Base-by-base conservation (phyloP, 1,140 invertebrate species). In the Procambarus clarkii region DNA sequence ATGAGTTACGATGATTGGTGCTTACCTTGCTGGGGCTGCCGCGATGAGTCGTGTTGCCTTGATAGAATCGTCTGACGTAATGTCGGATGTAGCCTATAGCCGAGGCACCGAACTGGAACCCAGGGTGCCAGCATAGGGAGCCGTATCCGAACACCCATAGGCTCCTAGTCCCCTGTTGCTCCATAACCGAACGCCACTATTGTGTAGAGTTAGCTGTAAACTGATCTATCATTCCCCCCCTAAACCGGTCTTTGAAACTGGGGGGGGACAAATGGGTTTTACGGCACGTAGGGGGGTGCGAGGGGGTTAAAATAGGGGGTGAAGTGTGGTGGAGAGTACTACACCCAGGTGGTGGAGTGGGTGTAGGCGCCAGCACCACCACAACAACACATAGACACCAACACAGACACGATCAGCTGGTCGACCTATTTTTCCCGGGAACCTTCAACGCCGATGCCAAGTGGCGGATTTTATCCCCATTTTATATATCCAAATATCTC, bases 81-180 rank as follows among this genome's bases (percentile, higher is more conserved):
- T 97, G 97, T 93, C 95, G 96, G 2, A 97, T 95, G 93, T 96
- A 96, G 11, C 97, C 97, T 13, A 96, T 96, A 5, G 96, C 95
- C 48, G 96, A 96, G 93, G 96, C 96, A 90, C 96, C 95, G 94
- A 96, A 98, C 88, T 96, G 95, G 94, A 98, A 98, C 48, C 97
- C 97, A 0, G 97, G 97, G 94, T 97, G 95, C 97, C 97, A 98
- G 94, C 97, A 97, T 4, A 98, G 94, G 1, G 97, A 98, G 15
- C 97, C 97, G 93, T 98, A 98, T 0, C 97, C 97, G 93, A 98
- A 98, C 21, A 98, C 95, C 97, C 97, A 98, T 44, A 96, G 93
- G 18, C 86, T 93, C 64, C 86, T 92, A 13, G 80, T 92, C 80
- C 90, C 90, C 58, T 86, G 82, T 8, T n/a, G 86, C 1, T 44